These are phyloP conservation scores for Anoura caudifer DNA, from an alignment of 2,113 vertebrate genomes.

Conservation along the genomic window DNA sequence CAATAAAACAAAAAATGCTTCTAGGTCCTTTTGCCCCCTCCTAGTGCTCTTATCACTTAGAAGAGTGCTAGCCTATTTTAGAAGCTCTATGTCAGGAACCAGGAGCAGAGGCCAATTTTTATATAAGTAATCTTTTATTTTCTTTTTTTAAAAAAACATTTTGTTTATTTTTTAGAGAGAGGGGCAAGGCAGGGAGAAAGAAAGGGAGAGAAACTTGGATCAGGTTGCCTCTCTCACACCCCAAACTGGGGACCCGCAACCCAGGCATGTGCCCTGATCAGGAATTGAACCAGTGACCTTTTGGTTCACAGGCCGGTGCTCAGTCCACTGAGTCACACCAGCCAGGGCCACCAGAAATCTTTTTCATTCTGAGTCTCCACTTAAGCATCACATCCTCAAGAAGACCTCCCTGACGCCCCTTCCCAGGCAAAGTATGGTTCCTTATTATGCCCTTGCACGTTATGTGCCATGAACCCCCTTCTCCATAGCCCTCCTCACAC, in stretches of 20 bases:
- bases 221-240: too few relatives aligned
- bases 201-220: too few relatives aligned
- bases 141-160: too few relatives aligned
- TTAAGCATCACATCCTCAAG: neutral
- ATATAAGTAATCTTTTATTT: too few relatives aligned
- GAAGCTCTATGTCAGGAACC: neutral
- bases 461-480: neutral
- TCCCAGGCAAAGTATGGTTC: neutral
- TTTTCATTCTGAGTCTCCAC: neutral
- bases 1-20: neutral
- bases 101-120: neutral
- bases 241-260: too few relatives aligned
- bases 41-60: neutral
- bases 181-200: too few relatives aligned
- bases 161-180: too few relatives aligned
- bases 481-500: neutral
- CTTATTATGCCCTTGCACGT: too few relatives aligned
- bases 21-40: neutral
- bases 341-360: neutral
- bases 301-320: too few relatives aligned
- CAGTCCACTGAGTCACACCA: too few relatives aligned
- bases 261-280: too few relatives aligned
- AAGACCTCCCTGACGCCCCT: neutral
- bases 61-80: neutral
- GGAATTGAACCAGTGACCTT: too few relatives aligned